Evolutionary conservation across 2,888 invertebrate genomes (phyloP), one percentile per base, ranked within the genome.

Genomic region (Sinotaia quadrata): DNA sequence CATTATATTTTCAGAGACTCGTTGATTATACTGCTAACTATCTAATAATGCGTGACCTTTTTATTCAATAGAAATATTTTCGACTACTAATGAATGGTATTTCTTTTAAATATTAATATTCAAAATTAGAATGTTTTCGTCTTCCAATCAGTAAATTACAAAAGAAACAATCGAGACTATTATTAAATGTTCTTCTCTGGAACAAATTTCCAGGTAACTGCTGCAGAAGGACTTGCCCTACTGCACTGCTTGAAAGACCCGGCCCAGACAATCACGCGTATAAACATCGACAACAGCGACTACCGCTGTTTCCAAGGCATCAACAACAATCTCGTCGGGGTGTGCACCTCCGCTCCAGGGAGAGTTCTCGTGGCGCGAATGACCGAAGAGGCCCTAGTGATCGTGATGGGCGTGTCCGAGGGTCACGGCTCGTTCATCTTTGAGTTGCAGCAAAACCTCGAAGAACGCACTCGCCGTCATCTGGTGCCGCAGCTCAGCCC

Each of bases 371-470:
- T 73, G 24, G 75, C 75, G 1, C 57, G 56, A 8, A 27, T 59
- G 24, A 65, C 73, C n/a, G 68, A 63, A 10, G 66, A 68, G 8
- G 61, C 54, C 18, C 41, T 59, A 12, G 49, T 71, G 37, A 54
- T 71, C 0, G 65, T 73, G 24, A 56, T 75, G 15, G 75, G 75
- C 10, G 21, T 36, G 7, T 65, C 75, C 2, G 41, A 33, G 33
- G 71, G 68, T 0, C 66, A 72, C 37, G 69, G 75, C 18, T 73
- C 73, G 5, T 75, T 73, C 41, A 62, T 73, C 2, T 69, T 67
- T 36, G 75, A 75, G 56, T 34, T 75, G 57, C 67, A 73, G 60
- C 37, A 69, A 27, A 61, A 69, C 37, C 37, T 75, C 41, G 21
- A n/a, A 54, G 63, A 62, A 2, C 68, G 65, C 31, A 47, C 57